Evolutionary conservation across 2,797 vertebrate genomes (phyloP), one percentile per base, ranked within the genome.

Genomic region (Smutsia temminckii): DNA sequence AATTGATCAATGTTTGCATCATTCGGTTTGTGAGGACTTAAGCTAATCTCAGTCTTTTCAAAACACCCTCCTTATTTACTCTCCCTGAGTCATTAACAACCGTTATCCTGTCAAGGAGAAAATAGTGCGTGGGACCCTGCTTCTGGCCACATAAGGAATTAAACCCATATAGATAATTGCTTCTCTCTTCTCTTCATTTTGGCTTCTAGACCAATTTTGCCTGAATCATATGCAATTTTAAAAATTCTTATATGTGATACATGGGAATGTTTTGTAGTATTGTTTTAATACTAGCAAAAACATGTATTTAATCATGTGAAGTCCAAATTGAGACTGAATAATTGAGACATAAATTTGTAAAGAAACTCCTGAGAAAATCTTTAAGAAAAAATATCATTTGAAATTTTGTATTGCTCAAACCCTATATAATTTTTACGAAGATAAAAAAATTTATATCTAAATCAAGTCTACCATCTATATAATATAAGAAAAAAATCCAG

Each of bases 211-310:
- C 16, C 32, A 77, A 32, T 86, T 90, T 85, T 49, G 16, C n/a
- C 55, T 79, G 46, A 94, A 49, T 81, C 42, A 59, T 59, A 64
- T 25, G 68, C 32, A 69, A 72, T 91, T 84, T 18, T 9, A 84
- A 91, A 95, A 85, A 85, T 59, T 53, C 37, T 88, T 25, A 40
- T 16, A 46, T n/a, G 4, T 53, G 32, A 63, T 64, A 68, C 1
- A 25, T 93, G 34, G 53, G 11, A 59, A 69, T 94, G 84, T 86
- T 91, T 96, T 20, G 27, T 29, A n/a, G 79, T 84, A 64, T 96
- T 74, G 29, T 94, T 97, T 94, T 96, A 95, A 40, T 59, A 46
- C 72, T 75, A 92, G 46, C 46, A 75, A 93, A 96, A 75, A 53
- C 53, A 75, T 66, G 32, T 87, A 69, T 87, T 69, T 92, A 61